phyloP scores from a whole-genome alignment of 2,113 vertebrate species.

The Gymnorhina tibicen region DNA sequence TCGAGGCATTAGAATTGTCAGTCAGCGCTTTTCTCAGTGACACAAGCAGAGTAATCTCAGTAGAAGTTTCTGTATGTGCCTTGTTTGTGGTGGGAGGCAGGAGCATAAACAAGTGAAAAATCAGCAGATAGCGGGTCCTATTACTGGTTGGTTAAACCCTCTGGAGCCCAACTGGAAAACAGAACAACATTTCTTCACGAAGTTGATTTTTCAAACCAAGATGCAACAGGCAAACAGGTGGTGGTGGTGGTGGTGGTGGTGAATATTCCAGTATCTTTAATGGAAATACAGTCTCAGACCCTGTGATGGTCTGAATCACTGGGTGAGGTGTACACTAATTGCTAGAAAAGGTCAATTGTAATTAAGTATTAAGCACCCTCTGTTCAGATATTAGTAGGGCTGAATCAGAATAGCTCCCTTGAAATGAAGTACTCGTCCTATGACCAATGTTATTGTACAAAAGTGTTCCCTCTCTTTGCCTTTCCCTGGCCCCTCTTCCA shows the following conservation, averaged over 20 bases:
- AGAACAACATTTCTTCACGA: background rate
- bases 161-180: background rate
- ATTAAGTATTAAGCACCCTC: background rate
- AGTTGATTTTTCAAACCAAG: background rate
- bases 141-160: background rate
- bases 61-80: background rate
- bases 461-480: background rate
- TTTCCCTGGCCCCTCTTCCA: background rate
- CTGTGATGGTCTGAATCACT: background rate
- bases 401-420: background rate
- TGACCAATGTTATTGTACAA: background rate
- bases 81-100: background rate
- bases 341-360: background rate
- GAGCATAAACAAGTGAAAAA: background rate
- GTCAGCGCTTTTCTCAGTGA: background rate
- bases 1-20: background rate
- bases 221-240: background rate
- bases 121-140: background rate
- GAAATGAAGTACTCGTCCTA: background rate
- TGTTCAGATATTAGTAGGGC: background rate
- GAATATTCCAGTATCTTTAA: background rate
- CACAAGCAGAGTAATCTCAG: background rate
- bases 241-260: background rate
- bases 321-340: background rate
- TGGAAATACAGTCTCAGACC: background rate